These are phyloP conservation scores for Chloroceryle amazona DNA, from an alignment of 2,797 vertebrate species.

Conservation along the genomic window DNA sequence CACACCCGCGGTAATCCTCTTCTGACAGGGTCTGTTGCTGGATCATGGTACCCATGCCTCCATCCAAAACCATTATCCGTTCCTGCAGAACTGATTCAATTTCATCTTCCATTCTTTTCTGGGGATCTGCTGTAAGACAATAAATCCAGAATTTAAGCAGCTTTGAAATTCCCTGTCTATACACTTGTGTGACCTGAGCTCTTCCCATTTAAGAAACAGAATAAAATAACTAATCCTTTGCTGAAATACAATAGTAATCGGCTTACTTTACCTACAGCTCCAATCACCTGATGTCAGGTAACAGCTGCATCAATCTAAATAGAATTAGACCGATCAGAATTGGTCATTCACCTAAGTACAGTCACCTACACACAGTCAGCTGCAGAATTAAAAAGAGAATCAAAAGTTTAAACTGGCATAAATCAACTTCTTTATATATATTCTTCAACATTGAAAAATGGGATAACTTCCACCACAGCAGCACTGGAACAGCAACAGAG, in stretches of 20 bases:
- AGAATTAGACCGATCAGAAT: background rate
- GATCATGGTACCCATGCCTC: constrained; percentile 98
- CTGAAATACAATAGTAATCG: background rate
- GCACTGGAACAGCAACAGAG: background rate
- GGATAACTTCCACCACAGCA: background rate
- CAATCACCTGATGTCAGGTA: background rate
- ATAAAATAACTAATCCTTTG: background rate
- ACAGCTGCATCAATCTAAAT: background rate
- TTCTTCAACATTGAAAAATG: background rate
- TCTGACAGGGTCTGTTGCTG: constrained; percentile 88
- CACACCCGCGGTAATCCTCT: constrained; percentile 88
- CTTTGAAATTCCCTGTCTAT: background rate
- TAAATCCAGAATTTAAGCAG: background rate
- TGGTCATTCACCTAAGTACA: background rate
- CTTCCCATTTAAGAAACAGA: background rate
- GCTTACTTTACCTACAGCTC: background rate
- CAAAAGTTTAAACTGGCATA: background rate
- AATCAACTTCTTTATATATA: background rate
- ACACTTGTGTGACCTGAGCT: background rate
- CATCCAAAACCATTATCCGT: constrained; percentile 93
- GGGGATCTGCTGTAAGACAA: constrained; percentile 29
- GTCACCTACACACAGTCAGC: background rate
- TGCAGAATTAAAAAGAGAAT: background rate
- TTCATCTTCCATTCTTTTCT: constrained; percentile 79
- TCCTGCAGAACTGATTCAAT: constrained; percentile 85